These are phyloP conservation scores for Griposia aprilina DNA, from an alignment of 2,888 invertebrate genomes.

Conservation along the genomic window DNA sequence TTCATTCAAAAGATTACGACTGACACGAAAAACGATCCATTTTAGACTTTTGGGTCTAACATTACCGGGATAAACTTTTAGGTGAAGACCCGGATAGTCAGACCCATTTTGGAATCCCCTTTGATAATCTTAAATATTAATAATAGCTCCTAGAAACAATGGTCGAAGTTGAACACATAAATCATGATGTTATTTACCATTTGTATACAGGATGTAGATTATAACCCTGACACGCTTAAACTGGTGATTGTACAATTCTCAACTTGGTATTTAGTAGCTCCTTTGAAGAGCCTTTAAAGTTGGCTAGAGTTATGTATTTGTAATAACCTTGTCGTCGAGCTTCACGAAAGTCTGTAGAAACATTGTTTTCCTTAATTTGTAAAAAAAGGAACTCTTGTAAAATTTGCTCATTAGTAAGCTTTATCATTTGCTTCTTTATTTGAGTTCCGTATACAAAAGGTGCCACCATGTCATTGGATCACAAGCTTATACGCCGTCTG, in stretches of 20 bases:
- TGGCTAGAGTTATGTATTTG: neutral
- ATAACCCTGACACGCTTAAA: slow-evolving; percentile 32
- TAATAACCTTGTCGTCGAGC: neutral
- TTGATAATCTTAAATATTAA: slow-evolving; percentile 13
- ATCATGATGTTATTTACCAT: slow-evolving; percentile 30
- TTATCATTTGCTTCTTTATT: neutral
- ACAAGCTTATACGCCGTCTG: neutral
- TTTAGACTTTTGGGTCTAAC: too few species aligned
- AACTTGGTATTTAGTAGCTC: slow-evolving; percentile 22
- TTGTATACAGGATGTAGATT: slow-evolving; percentile 17
- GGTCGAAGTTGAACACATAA: slow-evolving; percentile 14
- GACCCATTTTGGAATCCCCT: slow-evolving; percentile 7
- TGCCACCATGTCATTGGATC: neutral
- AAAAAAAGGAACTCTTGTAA: neutral
- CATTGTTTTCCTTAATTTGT: neutral
- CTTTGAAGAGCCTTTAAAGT: neutral
- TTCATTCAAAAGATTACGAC: neutral
- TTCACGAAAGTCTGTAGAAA: neutral
- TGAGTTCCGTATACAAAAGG: neutral
- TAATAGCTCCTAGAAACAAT: slow-evolving; percentile 28
- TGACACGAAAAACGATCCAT: neutral
- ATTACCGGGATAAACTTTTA: neutral
- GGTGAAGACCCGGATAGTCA: neutral
- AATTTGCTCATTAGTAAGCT: neutral
- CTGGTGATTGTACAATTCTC: slow-evolving; percentile 8